A percentile compares a stretch with the other conserved stretches of the same genome.
These are phyloP conservation scores for Trichomalopsis sarcophagae DNA, from an alignment of 1,140 invertebrate species.

Conservation along the genomic window DNA sequence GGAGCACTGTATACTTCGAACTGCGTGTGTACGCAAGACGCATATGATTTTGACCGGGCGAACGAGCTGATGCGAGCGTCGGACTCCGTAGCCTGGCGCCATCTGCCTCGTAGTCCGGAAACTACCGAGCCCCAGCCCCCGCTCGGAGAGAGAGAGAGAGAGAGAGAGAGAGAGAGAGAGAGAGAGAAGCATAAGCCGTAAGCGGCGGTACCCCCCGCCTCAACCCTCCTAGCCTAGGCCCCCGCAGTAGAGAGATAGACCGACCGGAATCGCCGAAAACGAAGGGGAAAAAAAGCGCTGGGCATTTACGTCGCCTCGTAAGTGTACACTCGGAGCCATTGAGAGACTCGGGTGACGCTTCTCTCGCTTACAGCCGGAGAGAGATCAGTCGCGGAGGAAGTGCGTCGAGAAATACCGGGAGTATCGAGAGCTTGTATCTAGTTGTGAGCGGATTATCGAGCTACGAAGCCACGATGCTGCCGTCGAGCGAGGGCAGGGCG, in stretches of 20 bases:
- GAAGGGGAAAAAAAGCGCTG: background rate
- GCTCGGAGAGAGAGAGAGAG: background rate
- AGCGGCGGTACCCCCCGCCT: background rate
- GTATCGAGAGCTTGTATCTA: background rate
- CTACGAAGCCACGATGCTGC: conserved; percentile 2
- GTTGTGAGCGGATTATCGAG: conserved; percentile 10
- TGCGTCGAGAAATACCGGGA: background rate
- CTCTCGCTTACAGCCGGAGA: background rate
- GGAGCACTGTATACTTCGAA: too few species aligned
- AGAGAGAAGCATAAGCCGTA: background rate
- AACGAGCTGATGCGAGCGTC: background rate
- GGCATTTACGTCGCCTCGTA: background rate
- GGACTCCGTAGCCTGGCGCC: background rate
- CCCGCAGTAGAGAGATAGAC: background rate
- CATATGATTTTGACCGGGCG: too few species aligned
- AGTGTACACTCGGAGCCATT: background rate
- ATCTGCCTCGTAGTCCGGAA: background rate
- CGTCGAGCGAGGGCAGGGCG: background rate
- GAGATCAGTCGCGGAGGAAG: background rate
- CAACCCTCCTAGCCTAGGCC: background rate
- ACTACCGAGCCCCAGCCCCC: background rate
- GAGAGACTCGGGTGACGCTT: background rate
- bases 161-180: background rate
- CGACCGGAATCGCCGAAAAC: background rate
- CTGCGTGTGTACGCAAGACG: too few species aligned